Conservation (phyloP, 2,888 invertebrate genomes). For the Aleiodes testaceus region DNA sequence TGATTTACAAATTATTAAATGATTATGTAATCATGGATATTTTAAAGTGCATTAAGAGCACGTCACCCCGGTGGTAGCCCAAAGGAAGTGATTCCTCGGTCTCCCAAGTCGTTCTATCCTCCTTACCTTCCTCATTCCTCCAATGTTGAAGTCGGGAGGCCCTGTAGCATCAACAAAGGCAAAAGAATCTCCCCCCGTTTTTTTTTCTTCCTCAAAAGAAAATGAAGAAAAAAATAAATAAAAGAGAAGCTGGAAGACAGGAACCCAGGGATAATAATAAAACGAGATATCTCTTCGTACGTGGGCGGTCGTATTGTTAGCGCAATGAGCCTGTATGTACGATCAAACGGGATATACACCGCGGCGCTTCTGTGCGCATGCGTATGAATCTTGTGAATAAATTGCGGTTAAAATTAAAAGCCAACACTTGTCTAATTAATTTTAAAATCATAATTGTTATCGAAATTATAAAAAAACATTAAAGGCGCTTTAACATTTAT, state of each 20-base stretch:
- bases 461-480: background rate
- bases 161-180: constrained; percentile 24
- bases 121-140: constrained; percentile 39
- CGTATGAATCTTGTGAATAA: constrained; percentile 1
- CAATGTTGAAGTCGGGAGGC: constrained; percentile 13
- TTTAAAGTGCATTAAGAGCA: background rate
- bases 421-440: too few relatives aligned
- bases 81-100: constrained; percentile 39
- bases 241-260: constrained; percentile 44
- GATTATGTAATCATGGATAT: too few relatives aligned
- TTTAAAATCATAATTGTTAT: too few relatives aligned
- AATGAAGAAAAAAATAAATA: constrained; percentile 18
- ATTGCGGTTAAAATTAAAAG: background rate
- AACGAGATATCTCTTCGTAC: constrained; percentile 69
- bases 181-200: constrained; percentile 28
- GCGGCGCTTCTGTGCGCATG: constrained; percentile 65
- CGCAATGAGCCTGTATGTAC: constrained; percentile 68
- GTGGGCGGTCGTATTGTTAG: constrained; percentile 72
- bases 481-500: constrained; percentile 29
- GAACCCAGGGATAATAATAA: constrained; percentile 67
- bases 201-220: constrained; percentile 10
- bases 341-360: constrained; percentile 51
- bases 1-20: too few relatives aligned
- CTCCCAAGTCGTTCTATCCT: constrained; percentile 39
- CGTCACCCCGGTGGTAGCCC: constrained; percentile 27